Evolutionary conservation across 2,888 invertebrate species (phyloP).

Genomic region (Sicus ferrugineus): DNA sequence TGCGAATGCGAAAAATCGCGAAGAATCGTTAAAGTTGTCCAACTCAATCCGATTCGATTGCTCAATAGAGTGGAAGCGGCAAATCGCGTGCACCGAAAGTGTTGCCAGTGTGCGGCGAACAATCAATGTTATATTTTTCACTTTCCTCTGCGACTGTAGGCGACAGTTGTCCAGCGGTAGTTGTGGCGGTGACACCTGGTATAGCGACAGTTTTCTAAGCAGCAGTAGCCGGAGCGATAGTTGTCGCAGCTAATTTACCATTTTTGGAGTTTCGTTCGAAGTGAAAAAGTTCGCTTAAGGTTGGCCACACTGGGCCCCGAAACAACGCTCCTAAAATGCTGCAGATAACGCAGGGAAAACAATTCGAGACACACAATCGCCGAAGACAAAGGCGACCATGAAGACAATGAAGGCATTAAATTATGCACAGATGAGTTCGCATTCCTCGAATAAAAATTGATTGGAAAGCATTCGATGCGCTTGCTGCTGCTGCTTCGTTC

Average conservation of each 20-base stretch:
- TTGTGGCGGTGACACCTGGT: too few species aligned
- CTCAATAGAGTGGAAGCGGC: constrained; percentile 13
- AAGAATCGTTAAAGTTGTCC: constrained; percentile 1
- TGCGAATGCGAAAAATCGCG: neutral
- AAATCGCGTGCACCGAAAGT: neutral
- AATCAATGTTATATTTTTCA: too few species aligned
- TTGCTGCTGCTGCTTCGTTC: constrained; percentile 37
- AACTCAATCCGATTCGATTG: neutral
- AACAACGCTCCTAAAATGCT: constrained; percentile 42
- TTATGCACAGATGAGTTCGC: constrained; percentile 65
- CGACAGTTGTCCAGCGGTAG: too few species aligned
- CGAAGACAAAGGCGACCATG: neutral
- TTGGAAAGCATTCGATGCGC: constrained; percentile 60
- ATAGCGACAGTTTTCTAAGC: too few species aligned
- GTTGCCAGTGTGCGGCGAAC: too few species aligned
- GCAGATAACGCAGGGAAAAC: constrained; percentile 49
- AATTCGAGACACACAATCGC: constrained; percentile 24
- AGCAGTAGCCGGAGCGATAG: neutral
- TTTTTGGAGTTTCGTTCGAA: neutral
- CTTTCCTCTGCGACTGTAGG: too few species aligned
- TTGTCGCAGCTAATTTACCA: neutral
- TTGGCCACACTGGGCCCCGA: too few species aligned
- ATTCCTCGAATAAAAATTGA: constrained; percentile 63
- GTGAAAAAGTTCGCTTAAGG: too few species aligned
- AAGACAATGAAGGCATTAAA: constrained; percentile 51